phyloP scores from a whole-genome alignment of 2,113 vertebrate species.

The Melanocharis versteri region DNA sequence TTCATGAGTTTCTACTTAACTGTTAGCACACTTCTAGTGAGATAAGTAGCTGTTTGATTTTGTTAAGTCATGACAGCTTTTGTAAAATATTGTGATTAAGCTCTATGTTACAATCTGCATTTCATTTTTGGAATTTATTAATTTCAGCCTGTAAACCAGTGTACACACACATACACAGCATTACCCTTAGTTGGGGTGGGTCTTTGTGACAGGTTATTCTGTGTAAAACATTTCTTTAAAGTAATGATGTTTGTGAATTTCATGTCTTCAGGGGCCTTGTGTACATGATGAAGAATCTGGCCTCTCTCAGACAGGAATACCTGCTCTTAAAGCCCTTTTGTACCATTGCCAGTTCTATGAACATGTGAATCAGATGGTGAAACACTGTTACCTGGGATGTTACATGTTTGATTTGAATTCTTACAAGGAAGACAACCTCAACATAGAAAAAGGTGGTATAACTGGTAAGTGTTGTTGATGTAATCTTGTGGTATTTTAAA shows the following conservation, averaged over 20 bases:
- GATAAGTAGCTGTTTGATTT: neutral
- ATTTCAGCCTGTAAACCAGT: neutral
- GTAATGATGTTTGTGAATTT: neutral
- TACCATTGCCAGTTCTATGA: conserved; percentile 90
- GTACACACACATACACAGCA: neutral
- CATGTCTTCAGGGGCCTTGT: conserved; percentile 81
- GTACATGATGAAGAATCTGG: conserved; percentile 91
- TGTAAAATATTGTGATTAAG: neutral
- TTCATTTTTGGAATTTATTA: neutral
- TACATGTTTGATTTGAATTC: conserved; percentile 75
- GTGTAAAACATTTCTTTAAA: neutral
- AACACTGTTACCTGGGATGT: conserved; percentile 80
- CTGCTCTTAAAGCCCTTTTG: conserved; percentile 86
- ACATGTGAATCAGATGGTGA: conserved; percentile 79
- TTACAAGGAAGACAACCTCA: neutral
- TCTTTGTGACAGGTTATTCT: neutral
- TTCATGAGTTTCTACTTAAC: neutral
- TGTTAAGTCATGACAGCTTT: neutral
- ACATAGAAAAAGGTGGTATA: neutral
- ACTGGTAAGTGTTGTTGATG: conserved; percentile 40
- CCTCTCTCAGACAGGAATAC: conserved; percentile 82
- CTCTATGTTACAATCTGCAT: neutral
- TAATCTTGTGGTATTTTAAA: neutral
- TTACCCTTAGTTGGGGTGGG: neutral
- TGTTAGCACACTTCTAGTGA: neutral